Evolutionary conservation across 2,888 invertebrate species (phyloP).

Genomic region (Pterobdella sp.): DNA sequence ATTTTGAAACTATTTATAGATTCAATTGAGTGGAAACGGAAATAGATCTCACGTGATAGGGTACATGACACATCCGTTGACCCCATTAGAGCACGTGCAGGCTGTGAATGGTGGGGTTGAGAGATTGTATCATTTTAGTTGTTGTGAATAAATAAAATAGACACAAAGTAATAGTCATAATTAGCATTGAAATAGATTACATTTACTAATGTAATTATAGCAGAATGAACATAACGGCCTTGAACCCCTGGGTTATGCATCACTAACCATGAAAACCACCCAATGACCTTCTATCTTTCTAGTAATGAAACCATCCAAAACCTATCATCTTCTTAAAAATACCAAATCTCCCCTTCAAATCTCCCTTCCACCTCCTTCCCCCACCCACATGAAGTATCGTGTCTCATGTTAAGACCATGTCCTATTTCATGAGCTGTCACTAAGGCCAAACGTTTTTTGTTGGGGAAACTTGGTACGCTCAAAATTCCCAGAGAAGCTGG

Average conservation of each 20-base stretch:
- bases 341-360: neutral
- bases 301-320: neutral
- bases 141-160: no score
- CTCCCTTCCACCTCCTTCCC: neutral
- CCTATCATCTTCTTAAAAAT: neutral
- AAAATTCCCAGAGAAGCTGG: constrained; percentile 7
- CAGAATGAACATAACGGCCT: no score
- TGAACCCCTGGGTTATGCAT: no score
- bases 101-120: no score
- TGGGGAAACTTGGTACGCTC: neutral
- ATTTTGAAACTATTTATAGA: no score
- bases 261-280: neutral
- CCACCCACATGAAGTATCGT: constrained; percentile 11
- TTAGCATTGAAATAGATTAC: no score
- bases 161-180: no score
- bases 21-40: no score
- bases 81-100: neutral
- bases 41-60: constrained; percentile 1
- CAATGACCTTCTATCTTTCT: neutral
- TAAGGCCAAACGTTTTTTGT: neutral
- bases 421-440: constrained; percentile 16
- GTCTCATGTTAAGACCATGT: constrained; percentile 22
- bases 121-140: no score
- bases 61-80: constrained; percentile 3
- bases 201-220: no score